Evolutionary conservation across 2,888 invertebrate genomes (phyloP), one percentile per base, ranked within the genome.

Genomic region (Fabriciana adippe): DNA sequence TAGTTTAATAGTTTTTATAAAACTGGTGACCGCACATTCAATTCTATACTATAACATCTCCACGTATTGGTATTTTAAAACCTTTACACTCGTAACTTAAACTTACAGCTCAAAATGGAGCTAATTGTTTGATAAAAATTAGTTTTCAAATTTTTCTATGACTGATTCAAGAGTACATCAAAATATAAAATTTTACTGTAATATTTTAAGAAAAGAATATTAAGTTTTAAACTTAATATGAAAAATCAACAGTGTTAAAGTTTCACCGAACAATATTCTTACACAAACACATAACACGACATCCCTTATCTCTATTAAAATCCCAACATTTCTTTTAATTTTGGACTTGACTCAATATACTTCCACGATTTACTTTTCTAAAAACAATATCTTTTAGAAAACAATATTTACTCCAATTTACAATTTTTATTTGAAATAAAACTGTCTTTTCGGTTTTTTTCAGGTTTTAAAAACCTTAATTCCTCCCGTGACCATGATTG

Each of bases 1-100:
- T 55, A 59, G 26, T 64, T 54, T 65, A 55, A 45, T 68, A 63
- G 55, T 65, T 53, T 62, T 67, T 51, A 70, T 45, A 47, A 63
- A 67, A 67, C 67, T 62, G 63, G 47, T 61, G 18, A 55, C 53
- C 55, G 61, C 48, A 35, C 66, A 48, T 66, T 66, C 60, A 31
- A 41, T 55, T 61, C 47, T 35, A 54, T 26, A 26, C 48, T 55
- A 54, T 13, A n/a, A 59, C 26, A 18, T 61, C 48, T 8, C 51
- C 31, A 35, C 5, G 14, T 15, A 51, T 14, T 51, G 50, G n/a
- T 51, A 21, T 26, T n/a, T 48, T 13, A 35, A 35, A 26, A 59
- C 59, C 16, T 59, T 48, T 21, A 48, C 48, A 26, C 31, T 26
- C 21, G 47, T 51, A 18, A 8, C 51, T 53, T 21, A 53, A 21